A percentile compares a stretch with the other conserved stretches of the same genome.
These are phyloP conservation scores for Sinocyclocheilus anshuiensis DNA, from an alignment of 2,113 vertebrate genomes.

Conservation along the genomic window DNA sequence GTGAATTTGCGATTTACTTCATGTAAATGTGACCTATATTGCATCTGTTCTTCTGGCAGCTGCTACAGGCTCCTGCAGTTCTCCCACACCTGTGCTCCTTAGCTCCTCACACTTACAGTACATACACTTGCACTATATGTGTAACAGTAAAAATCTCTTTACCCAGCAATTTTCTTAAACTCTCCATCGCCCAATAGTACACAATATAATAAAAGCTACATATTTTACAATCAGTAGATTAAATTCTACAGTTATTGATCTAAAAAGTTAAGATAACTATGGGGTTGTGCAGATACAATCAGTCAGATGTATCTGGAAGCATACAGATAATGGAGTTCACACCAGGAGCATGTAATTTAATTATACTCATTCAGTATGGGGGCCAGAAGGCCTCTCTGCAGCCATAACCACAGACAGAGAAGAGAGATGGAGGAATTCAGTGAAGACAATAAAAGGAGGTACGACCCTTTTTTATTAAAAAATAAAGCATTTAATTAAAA, in stretches of 20 bases:
- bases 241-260: conserved; percentile 20
- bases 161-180: conserved; percentile 15
- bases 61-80: background rate
- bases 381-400: conserved; percentile 2
- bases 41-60: background rate
- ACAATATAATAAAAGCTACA: conserved; percentile 13
- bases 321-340: conserved; percentile 24
- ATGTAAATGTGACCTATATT: conserved; percentile 26
- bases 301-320: conserved; percentile 27
- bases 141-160: background rate
- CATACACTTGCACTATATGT: background rate
- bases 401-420: conserved; percentile 13
- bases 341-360: conserved; percentile 40
- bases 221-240: conserved; percentile 17
- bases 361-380: conserved; percentile 24
- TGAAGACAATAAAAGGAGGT: background rate
- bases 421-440: background rate
- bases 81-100: background rate
- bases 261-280: background rate
- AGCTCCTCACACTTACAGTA: background rate
- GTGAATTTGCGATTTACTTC: background rate
- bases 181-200: background rate
- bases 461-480: background rate
- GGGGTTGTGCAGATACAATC: conserved; percentile 20
- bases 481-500: background rate